phyloP scores from a whole-genome alignment of 2,888 invertebrate genomes.

The Agrypnus murinus region DNA sequence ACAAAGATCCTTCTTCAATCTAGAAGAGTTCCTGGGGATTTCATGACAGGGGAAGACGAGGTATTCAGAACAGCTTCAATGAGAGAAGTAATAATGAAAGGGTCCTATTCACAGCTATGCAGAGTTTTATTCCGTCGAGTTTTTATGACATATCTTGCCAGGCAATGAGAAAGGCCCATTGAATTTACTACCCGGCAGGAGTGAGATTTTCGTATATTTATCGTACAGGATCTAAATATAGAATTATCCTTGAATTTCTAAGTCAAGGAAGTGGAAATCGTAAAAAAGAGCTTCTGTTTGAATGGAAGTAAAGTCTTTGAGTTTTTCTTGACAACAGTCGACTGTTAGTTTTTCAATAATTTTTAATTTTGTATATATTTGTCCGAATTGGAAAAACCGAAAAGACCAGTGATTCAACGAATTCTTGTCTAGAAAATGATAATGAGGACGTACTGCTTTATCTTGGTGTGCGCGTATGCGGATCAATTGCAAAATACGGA shows the following conservation, averaged over 20 bases:
- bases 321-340: too few relatives aligned
- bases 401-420: too few relatives aligned
- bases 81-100: conserved; percentile 52
- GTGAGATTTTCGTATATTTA: conserved; percentile 23
- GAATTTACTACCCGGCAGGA: conserved; percentile 33
- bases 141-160: conserved; percentile 46
- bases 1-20: conserved; percentile 40
- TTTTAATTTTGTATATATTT: too few relatives aligned
- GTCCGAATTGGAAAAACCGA: too few relatives aligned
- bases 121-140: conserved; percentile 45
- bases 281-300: too few relatives aligned
- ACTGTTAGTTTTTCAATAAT: too few relatives aligned
- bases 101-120: conserved; percentile 46
- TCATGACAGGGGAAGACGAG: conserved; percentile 44
- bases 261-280: conserved; percentile 24
- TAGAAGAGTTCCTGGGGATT: conserved; percentile 46
- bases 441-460: too few relatives aligned
- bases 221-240: conserved; percentile 23
- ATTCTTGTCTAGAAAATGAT: too few relatives aligned
- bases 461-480: too few relatives aligned
- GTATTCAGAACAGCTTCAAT: conserved; percentile 49
- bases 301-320: too few relatives aligned
- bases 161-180: conserved; percentile 38
- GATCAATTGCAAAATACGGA: too few relatives aligned
- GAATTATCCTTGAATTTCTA: conserved; percentile 29